Conservation (phyloP, 2,113 vertebrate genomes). For the Neotoma lepida region DNA sequence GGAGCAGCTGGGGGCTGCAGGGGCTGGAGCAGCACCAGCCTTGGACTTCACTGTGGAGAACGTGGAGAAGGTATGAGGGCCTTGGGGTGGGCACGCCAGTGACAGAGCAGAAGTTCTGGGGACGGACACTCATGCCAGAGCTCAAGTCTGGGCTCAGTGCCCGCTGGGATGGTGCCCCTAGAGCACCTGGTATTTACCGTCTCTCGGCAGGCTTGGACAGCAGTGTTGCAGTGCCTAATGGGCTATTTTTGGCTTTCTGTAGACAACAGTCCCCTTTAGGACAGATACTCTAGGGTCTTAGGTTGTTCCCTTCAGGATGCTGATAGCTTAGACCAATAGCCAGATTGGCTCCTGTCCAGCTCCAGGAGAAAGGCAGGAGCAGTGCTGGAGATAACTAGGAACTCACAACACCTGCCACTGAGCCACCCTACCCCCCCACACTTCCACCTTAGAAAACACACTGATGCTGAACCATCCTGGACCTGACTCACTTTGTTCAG, state of each 20-base stretch:
- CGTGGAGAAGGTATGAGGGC: constrained; percentile 93
- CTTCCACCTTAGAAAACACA: neutral
- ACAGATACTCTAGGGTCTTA: constrained; percentile 21
- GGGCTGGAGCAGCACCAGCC: constrained; percentile 81
- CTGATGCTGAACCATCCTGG: neutral
- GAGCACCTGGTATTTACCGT: constrained; percentile 72
- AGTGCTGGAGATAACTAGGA: constrained; percentile 45
- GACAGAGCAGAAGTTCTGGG: constrained; percentile 75
- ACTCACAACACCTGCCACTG: constrained; percentile 35
- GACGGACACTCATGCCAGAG: constrained; percentile 53
- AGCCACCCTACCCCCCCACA: neutral
- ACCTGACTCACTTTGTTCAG: neutral
- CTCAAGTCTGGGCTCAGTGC: constrained; percentile 62
- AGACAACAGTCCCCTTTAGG: neutral
- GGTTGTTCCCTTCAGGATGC: constrained; percentile 26
- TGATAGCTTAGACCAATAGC: constrained; percentile 37
- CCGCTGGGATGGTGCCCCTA: constrained; percentile 66
- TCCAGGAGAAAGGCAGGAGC: constrained; percentile 51
- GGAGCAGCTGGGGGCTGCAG: constrained; percentile 73
- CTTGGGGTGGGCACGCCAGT: constrained; percentile 65
- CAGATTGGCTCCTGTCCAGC: constrained; percentile 43
- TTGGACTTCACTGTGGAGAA: constrained; percentile 98
- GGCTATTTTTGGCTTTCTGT: constrained; percentile 71
- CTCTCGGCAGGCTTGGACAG: constrained; percentile 53
- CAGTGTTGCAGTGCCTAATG: constrained; percentile 41